Evolutionary conservation across 2,113 vertebrate genomes (phyloP).

Genomic region (Panthera tigris): DNA sequence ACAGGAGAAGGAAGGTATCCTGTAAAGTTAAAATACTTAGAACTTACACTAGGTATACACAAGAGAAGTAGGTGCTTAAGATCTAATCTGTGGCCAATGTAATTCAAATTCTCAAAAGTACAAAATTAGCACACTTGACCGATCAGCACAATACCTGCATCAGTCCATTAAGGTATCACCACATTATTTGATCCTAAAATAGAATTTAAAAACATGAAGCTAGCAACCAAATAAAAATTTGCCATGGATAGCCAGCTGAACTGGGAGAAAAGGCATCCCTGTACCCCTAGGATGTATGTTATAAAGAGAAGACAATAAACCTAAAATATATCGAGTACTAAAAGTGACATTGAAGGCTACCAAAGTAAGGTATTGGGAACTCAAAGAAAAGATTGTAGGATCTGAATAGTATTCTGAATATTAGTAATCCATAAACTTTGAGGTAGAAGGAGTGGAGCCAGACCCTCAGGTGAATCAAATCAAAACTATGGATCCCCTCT

Average conservation of each 20-base stretch:
- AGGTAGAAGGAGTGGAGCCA: background rate
- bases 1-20: background rate
- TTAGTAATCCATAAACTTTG: background rate
- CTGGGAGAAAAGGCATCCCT: background rate
- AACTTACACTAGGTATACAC: background rate
- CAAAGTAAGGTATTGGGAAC: background rate
- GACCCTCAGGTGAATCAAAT: background rate
- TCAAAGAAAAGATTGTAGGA: background rate
- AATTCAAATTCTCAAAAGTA: conserved; percentile 20
- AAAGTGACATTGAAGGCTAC: background rate
- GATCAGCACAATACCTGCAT: background rate
- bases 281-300: background rate
- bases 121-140: background rate
- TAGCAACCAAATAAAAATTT: background rate
- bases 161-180: background rate
- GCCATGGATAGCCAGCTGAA: background rate
- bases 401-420: background rate
- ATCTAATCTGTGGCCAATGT: background rate
- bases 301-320: background rate
- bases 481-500: background rate
- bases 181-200: background rate
- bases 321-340: background rate
- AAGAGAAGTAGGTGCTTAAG: background rate
- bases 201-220: background rate
- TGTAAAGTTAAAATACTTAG: background rate